A percentile compares a stretch with the other conserved stretches of the same genome.
Conservation (phyloP, 2,888 invertebrate genomes). For the Idaea biselata region DNA sequence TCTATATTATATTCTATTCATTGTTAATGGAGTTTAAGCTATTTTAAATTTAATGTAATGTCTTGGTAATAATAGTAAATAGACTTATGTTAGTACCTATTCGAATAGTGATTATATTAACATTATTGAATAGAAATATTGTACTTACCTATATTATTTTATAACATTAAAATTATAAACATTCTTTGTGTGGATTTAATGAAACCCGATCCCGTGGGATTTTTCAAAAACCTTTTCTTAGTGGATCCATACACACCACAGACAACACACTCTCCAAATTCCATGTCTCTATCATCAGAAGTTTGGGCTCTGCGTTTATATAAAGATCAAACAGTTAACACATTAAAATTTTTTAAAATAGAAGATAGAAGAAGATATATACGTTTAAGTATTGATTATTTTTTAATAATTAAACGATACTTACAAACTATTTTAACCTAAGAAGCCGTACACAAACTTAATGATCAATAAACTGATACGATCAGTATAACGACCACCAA, state of each 20-base stretch:
- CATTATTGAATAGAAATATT: neutral
- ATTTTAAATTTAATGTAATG: neutral
- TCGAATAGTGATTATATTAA: neutral
- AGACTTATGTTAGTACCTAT: neutral
- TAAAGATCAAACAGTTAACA: no score
- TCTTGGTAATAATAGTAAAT: neutral
- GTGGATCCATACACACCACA: no score
- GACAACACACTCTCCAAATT: no score
- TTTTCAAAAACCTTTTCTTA: no score
- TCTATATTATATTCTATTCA: neutral
- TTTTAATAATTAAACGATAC: conserved; percentile 20
- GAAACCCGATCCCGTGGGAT: no score
- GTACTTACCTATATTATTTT: no score
- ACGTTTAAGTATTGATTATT: neutral
- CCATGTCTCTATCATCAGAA: no score
- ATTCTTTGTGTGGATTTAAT: no score
- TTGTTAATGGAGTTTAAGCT: neutral
- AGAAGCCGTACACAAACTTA: conserved; percentile 23
- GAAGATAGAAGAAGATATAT: no score
- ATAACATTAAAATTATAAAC: no score
- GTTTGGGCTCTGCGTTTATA: no score
- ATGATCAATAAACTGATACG: conserved; percentile 31
- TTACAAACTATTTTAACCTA: conserved; percentile 27
- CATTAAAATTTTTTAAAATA: no score
- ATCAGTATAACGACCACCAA: conserved; percentile 43